Conservation (phyloP, 1,140 invertebrate genomes). For the Campoletis sonorensis region DNA sequence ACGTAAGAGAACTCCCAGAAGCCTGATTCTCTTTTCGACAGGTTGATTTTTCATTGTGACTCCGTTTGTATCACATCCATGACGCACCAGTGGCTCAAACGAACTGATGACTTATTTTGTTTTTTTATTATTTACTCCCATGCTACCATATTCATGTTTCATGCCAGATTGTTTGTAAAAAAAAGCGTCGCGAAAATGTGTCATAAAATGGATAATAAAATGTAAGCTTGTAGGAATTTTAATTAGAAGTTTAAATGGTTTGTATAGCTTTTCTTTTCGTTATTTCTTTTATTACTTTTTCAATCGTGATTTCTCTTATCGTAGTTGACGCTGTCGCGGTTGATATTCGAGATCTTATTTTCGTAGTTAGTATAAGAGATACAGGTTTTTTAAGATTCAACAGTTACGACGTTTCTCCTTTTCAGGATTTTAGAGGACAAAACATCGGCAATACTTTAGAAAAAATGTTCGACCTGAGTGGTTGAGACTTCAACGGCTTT, state of each 20-base stretch:
- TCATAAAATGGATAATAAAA: too few species aligned
- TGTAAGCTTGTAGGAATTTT: too few species aligned
- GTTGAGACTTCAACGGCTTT: conserved; percentile 19
- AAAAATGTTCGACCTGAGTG: neutral
- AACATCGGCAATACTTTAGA: neutral
- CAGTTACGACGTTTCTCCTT: neutral
- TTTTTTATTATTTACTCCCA: neutral
- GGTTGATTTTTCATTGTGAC: conserved; percentile 22
- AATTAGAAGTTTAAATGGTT: too few species aligned
- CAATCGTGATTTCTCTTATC: neutral
- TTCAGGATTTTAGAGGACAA: conserved; percentile 14
- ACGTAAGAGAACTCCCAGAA: conserved; percentile 40
- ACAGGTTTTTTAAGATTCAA: conserved; percentile 32
- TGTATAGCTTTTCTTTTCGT: neutral
- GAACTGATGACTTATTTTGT: neutral
- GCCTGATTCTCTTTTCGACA: conserved; percentile 38
- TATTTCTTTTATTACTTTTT: neutral
- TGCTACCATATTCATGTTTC: neutral
- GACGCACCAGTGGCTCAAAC: neutral
- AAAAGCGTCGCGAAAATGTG: too few species aligned
- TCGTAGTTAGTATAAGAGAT: conserved; percentile 21
- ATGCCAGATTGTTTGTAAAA: neutral
- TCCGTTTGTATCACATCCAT: neutral
- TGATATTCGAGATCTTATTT: neutral
- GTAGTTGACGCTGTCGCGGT: neutral